These are phyloP conservation scores for Clepsis dumicolana DNA, from an alignment of 2,888 invertebrate genomes.

Conservation along the genomic window DNA sequence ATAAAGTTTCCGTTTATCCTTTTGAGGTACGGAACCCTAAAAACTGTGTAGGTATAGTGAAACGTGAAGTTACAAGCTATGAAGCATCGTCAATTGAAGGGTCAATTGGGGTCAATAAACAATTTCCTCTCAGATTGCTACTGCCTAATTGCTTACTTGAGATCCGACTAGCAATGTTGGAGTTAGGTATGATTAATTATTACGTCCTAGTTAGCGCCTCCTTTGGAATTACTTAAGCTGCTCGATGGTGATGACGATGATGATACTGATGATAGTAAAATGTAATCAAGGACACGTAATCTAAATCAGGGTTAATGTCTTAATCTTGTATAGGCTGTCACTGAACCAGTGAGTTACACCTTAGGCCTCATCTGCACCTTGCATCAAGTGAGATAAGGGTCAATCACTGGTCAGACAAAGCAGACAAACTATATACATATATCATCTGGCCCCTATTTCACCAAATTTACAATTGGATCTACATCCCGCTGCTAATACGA, in stretches of 20 bases:
- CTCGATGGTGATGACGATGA: neutral
- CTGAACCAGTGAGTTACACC: too few species aligned
- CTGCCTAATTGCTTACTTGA: slow-evolving; percentile 73
- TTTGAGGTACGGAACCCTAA: too few species aligned
- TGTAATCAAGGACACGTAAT: neutral
- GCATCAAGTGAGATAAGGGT: too few species aligned
- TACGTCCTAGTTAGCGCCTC: slow-evolving; percentile 35
- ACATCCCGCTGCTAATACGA: too few species aligned
- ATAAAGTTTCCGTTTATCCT: too few species aligned
- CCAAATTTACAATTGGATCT: too few species aligned
- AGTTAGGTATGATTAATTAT: slow-evolving; percentile 53
- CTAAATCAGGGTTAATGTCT: neutral
- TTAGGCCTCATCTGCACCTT: too few species aligned
- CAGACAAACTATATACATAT: slow-evolving; percentile 2
- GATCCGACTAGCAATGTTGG: slow-evolving; percentile 51
- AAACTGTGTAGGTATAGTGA: neutral
- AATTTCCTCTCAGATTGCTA: slow-evolving; percentile 82
- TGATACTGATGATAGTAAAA: neutral
- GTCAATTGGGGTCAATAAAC: slow-evolving; percentile 83
- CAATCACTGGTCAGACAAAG: too few species aligned
- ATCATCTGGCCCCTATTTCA: too few species aligned
- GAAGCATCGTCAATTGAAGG: slow-evolving; percentile 67
- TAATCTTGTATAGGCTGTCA: too few species aligned
- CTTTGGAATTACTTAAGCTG: neutral
- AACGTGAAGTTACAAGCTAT: slow-evolving; percentile 47